These are phyloP conservation scores for Drosophila leonis DNA, from an alignment of 2,888 invertebrate genomes.

Conservation along the genomic window DNA sequence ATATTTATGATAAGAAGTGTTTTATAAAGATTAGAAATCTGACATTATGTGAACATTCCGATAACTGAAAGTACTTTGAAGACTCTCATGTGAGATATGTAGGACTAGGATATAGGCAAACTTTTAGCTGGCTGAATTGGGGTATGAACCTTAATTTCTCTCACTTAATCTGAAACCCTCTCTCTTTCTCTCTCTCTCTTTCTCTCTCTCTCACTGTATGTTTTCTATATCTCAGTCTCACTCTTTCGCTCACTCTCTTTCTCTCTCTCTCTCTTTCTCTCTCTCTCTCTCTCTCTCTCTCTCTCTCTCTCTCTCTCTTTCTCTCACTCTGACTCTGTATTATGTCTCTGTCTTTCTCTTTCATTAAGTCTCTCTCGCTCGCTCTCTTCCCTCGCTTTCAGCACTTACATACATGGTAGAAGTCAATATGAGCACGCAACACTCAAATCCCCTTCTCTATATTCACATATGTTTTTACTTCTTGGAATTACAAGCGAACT, in stretches of 20 bases:
- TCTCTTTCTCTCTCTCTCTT: neutral
- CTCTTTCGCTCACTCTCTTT: neutral
- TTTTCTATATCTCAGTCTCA: fast-evolving
- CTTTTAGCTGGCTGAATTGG: too few relatives aligned
- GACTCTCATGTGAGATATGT: too few relatives aligned
- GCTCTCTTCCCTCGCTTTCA: neutral
- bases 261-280: neutral
- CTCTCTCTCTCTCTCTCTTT: neutral
- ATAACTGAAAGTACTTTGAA: too few relatives aligned
- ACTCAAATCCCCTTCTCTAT: slow-evolving; percentile 8
- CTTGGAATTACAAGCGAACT: slow-evolving; percentile 37
- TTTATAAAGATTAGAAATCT: neutral
- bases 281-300: neutral
- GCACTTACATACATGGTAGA: neutral
- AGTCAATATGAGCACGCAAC: slow-evolving; percentile 22
- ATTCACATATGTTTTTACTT: slow-evolving; percentile 17
- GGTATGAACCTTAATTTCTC: too few relatives aligned
- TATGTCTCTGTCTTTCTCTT: neutral
- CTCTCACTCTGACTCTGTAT: neutral
- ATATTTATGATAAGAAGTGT: neutral
- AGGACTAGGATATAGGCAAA: neutral
- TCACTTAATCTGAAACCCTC: neutral
- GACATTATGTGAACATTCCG: too few relatives aligned
- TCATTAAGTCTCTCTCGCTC: neutral
- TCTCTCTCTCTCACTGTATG: neutral